phyloP scores from a whole-genome alignment of 2,888 invertebrate genomes.

The Pandemis corylana region DNA sequence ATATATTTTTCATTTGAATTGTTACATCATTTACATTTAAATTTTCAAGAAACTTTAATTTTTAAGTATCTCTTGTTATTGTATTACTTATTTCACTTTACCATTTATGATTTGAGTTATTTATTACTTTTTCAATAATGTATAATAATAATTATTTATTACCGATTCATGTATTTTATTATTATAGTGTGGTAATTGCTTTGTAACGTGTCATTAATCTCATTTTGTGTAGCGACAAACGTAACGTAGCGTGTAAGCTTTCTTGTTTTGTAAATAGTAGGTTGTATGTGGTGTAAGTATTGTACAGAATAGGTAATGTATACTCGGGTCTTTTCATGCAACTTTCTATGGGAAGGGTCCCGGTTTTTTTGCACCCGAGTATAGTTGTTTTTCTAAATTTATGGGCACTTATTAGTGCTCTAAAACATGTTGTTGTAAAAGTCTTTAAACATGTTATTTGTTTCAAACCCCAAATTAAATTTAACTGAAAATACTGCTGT shows the following conservation, averaged over 20 bases:
- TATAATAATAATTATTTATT: background rate
- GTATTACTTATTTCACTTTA: no score
- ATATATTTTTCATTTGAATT: background rate
- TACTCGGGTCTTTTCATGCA: no score
- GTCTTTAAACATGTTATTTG: background rate
- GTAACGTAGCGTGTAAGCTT: slow-evolving; percentile 17
- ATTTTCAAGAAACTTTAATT: background rate
- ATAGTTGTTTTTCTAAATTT: background rate
- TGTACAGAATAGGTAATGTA: background rate
- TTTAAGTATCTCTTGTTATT: background rate
- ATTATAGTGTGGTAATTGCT: background rate
- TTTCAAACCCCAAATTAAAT: background rate
- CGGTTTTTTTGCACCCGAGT: no score
- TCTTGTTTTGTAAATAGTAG: slow-evolving; percentile 25
- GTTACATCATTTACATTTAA: background rate
- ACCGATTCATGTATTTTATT: background rate
- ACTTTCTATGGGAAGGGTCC: no score
- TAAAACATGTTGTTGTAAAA: background rate
- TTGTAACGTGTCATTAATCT: slow-evolving; percentile 8
- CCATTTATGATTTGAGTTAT: background rate
- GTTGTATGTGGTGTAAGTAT: slow-evolving; percentile 29
- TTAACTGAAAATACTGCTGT: background rate
- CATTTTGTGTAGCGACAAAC: background rate
- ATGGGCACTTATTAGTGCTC: slow-evolving; percentile 10
- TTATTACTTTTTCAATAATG: background rate